Base-by-base conservation (phyloP, 2,888 invertebrate genomes). In the Aleiodes testaceus region DNA sequence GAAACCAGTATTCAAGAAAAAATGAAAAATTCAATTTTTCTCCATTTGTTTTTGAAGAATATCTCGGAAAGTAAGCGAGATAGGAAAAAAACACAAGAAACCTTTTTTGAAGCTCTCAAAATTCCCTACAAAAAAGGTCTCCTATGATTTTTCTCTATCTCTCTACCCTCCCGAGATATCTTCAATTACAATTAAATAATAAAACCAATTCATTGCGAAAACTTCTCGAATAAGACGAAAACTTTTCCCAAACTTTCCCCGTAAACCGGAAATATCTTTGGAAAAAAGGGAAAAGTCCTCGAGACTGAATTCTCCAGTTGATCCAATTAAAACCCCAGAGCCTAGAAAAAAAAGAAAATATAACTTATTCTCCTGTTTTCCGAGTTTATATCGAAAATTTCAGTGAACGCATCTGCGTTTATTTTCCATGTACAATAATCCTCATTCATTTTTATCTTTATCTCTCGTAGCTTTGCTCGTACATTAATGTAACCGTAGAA, bases 381-480 rank as follows among this genome's bases (percentile, higher is more conserved):
- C 74, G 79, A 85, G 81, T 84, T 75, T 86, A 85, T 85, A 86
- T 84, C 83, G 81, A 85, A 26, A 84, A 84, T 84, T 85, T 84
- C 76, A 78, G 79, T 73, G 80, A 81, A 79, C 80, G 81, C 85
- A 84, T 84, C 84, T 82, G 80, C 79, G 79, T 74, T 82, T 80
- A 80, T 79, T 77, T 81, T 80, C 77, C 77, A 75, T 66, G 70
- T 72, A 68, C 72, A n/a, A n/a, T n/a, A n/a, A n/a, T n/a, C n/a
- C n/a, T n/a, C n/a, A 64, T 68, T 71, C 44, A 70, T 70, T 45
- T 36, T 50, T 45, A 18, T 36, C 49, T 64, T 67, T 63, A 55
- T 63, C 61, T 69, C 52, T 64, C 65, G 53, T 72, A 22, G 49
- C 55, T 67, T 68, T 70, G 18, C 59, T 67, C 30, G 77, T 77